These are phyloP conservation scores for Leptinotarsa undecemlineata DNA, from an alignment of 1,140 invertebrate genomes.

Conservation along the genomic window DNA sequence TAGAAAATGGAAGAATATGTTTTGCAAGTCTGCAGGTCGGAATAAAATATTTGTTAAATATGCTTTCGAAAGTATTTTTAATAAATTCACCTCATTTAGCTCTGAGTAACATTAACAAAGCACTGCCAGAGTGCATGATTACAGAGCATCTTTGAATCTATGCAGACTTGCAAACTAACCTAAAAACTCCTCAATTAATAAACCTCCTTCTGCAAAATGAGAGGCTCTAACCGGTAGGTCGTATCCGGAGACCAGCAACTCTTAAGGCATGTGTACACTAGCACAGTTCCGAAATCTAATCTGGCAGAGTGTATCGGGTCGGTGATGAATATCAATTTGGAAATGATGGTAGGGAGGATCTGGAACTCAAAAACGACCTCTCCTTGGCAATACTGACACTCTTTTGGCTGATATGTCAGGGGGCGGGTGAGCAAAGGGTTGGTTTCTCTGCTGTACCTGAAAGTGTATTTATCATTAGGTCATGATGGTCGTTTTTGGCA, in stretches of 20 bases:
- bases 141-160: too few species aligned
- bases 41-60: too few species aligned
- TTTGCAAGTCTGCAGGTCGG: too few species aligned
- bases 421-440: slow-evolving; percentile 68
- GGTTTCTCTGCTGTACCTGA: slow-evolving; percentile 71
- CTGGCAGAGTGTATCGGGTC: slow-evolving; percentile 55
- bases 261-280: slow-evolving; percentile 78
- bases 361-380: slow-evolving; percentile 79
- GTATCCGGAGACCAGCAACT: slow-evolving; percentile 80
- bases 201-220: slow-evolving; percentile 76
- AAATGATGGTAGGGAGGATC: slow-evolving; percentile 76
- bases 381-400: slow-evolving; percentile 73
- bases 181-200: slow-evolving; percentile 37
- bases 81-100: too few species aligned
- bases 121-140: too few species aligned
- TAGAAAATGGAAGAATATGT: too few species aligned
- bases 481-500: too few species aligned
- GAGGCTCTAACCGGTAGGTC: slow-evolving; percentile 68
- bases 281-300: slow-evolving; percentile 80
- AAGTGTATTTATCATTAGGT: background rate
- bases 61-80: too few species aligned
- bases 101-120: too few species aligned
- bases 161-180: background rate
- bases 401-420: slow-evolving; percentile 58
- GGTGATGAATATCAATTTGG: slow-evolving; percentile 65